phyloP scores from a whole-genome alignment of 2,113 vertebrate genomes.

The Terrapene triunguis region DNA sequence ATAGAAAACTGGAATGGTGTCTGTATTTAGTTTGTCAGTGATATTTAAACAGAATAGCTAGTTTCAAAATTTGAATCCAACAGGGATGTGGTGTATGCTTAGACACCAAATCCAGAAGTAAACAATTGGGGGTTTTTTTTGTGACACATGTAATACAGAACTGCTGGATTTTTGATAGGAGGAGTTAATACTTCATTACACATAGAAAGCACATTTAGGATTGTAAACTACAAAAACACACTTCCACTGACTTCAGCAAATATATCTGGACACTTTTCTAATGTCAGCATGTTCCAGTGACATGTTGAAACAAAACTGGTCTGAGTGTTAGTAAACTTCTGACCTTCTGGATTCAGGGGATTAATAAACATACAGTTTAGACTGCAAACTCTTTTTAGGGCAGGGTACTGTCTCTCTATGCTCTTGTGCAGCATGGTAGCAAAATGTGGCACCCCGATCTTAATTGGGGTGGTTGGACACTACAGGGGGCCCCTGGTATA shows the following conservation, averaged over 20 bases:
- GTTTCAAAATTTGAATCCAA: not conserved
- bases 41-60: not conserved
- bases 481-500: not conserved
- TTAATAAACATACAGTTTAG: conserved; percentile 9
- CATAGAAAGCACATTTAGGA: not conserved
- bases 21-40: not conserved
- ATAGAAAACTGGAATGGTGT: not conserved
- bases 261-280: conserved; percentile 45
- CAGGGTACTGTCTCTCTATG: not conserved
- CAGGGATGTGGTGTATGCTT: not conserved
- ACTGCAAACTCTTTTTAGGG: conserved; percentile 4
- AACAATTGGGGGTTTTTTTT: not conserved
- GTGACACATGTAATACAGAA: not conserved
- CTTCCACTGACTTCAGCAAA: conserved; percentile 63
- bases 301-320: conserved; percentile 57
- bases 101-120: not conserved
- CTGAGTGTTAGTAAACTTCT: conserved; percentile 53
- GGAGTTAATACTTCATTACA: not conserved
- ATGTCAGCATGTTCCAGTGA: conserved; percentile 39
- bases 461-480: not conserved
- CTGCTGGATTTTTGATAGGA: not conserved
- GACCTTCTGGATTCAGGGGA: conserved; percentile 44
- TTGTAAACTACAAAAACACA: conserved; percentile 24
- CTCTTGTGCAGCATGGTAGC: not conserved
- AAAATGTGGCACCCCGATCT: not conserved